These are phyloP conservation scores for Lipophrys pholis DNA, from an alignment of 2,113 vertebrate species.

Conservation along the genomic window DNA sequence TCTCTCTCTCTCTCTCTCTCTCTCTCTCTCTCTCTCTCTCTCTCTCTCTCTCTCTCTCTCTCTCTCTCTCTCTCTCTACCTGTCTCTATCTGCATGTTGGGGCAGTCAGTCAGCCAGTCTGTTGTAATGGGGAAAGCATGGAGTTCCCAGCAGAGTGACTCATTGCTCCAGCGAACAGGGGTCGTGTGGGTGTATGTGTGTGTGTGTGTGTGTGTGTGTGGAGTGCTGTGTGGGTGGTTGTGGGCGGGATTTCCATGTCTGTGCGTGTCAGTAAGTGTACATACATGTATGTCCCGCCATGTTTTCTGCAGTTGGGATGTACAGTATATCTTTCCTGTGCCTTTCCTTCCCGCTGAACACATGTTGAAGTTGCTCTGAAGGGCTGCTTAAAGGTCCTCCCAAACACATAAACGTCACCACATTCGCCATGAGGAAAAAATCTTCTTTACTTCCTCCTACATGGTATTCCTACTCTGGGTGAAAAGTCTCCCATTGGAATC, in stretches of 20 bases:
- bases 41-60: background rate
- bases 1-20: background rate
- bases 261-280: constrained; percentile 1
- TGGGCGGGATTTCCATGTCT: constrained; percentile 19
- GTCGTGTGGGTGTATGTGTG: constrained; percentile 32
- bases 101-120: constrained; percentile 44
- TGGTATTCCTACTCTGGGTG: no score
- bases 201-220: constrained; percentile 9
- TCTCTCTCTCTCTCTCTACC: background rate
- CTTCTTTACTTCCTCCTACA: background rate
- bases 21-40: background rate
- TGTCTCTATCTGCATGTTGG: constrained; percentile 23
- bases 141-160: constrained; percentile 80
- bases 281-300: constrained; percentile 8
- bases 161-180: constrained; percentile 53
- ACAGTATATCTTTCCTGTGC: constrained; percentile 40
- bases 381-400: constrained; percentile 43
- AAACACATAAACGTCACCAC: background rate
- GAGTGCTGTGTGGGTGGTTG: constrained; percentile 4
- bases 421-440: background rate
- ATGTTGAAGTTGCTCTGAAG: constrained; percentile 19
- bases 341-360: constrained; percentile 57
- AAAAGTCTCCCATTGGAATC: no score
- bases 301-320: constrained; percentile 53
- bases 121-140: constrained; percentile 71